Percentiles rank a stretch among this genome's conserved stretches.
Conservation (phyloP, 2,888 invertebrate genomes). For the Ceriagrion tenellum region DNA sequence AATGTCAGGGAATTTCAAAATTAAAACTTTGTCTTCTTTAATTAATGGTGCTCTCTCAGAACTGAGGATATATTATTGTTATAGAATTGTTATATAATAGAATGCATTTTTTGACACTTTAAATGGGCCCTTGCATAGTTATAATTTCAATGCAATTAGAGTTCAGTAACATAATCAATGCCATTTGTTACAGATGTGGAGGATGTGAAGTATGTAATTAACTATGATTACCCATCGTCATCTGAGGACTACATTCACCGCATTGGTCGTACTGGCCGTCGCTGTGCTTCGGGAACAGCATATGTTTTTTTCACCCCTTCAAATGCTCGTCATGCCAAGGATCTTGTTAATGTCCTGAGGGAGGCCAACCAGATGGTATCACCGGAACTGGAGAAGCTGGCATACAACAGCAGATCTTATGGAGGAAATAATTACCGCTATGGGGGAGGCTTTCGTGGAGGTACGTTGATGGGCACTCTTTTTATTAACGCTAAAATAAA, state of each 20-base stretch:
- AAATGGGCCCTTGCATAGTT: too few species aligned
- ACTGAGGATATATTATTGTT: too few species aligned
- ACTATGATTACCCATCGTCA: constrained; percentile 98
- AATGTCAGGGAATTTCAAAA: too few species aligned
- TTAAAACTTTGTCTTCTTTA: too few species aligned
- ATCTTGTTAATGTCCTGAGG: constrained; percentile 92
- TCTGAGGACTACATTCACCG: constrained; percentile 99
- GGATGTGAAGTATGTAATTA: constrained; percentile 98
- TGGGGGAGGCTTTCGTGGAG: constrained; percentile 47
- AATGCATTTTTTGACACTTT: too few species aligned
- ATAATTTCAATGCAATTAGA: not conserved
- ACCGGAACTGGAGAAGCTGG: constrained; percentile 87
- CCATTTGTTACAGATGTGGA: constrained; percentile 83
- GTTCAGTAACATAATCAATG: not conserved
- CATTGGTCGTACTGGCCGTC: constrained; percentile 96
- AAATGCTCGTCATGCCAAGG: constrained; percentile 95
- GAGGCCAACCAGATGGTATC: constrained; percentile 96
- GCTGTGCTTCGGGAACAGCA: constrained; percentile 95
- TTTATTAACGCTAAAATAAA: too few species aligned
- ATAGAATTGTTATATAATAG: too few species aligned
- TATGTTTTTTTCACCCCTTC: constrained; percentile 97
- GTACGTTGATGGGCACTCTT: not conserved
- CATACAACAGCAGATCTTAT: constrained; percentile 73
- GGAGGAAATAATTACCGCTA: constrained; percentile 53
- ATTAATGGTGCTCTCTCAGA: too few species aligned